Conservation (phyloP, 2,113 vertebrate genomes). For the Cygnus atratus region DNA sequence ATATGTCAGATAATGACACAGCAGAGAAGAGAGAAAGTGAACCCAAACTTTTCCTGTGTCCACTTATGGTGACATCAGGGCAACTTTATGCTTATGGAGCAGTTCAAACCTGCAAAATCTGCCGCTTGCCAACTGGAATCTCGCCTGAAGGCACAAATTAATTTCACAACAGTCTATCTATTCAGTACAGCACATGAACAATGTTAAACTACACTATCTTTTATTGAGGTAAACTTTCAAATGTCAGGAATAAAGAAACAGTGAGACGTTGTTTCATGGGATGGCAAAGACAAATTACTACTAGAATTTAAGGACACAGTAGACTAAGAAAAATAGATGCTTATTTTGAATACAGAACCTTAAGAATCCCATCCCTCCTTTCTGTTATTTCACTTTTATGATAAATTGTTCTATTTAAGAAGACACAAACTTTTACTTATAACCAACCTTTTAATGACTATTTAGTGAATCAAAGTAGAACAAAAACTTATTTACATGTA, state of each 20-base stretch:
- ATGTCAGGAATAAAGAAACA: neutral
- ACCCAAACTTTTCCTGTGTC: neutral
- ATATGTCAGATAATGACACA: neutral
- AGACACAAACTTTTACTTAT: neutral
- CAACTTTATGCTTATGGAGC: neutral
- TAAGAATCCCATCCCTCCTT: neutral
- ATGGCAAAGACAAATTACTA: neutral
- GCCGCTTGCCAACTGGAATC: neutral
- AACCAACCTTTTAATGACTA: constrained; percentile 8
- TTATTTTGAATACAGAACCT: neutral
- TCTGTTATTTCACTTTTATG: neutral
- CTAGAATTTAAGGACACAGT: neutral
- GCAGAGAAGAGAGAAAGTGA: neutral
- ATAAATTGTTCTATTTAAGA: neutral
- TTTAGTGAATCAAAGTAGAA: neutral
- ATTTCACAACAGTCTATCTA: neutral
- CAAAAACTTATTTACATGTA: constrained; percentile 36
- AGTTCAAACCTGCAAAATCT: neutral
- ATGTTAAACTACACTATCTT: neutral
- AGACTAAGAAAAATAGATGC: neutral
- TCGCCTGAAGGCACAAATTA: neutral
- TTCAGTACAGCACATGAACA: neutral
- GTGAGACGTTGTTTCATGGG: neutral
- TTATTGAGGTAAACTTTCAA: neutral
- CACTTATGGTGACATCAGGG: neutral